Base-by-base conservation (phyloP, 53 echinoderm and acorn worm genomes). In the Stichopus horrens region DNA sequence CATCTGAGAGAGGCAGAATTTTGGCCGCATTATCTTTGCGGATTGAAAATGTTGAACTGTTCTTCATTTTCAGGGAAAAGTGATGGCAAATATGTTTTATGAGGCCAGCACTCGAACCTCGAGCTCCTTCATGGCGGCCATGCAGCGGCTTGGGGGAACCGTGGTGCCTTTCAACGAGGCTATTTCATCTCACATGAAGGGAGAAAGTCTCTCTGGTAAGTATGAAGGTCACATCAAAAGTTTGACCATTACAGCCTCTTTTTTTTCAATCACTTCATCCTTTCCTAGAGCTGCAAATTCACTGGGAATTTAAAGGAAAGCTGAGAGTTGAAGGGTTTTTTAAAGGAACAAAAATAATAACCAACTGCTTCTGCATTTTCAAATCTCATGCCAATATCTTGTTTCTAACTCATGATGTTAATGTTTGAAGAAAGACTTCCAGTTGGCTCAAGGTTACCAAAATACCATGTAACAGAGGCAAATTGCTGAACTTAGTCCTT, bases 21-120 rank as follows among this genome's bases (percentile, higher is more conserved):
- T 37, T 37, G 37, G 37, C 37, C 2, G 0, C 37, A 37, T 1
- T 37, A 37, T 0, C 37, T 2, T 37, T 37, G 37, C 2, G 37
- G 37, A 37, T 2, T 37, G 37, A 37, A 37, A 37, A 37, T 37
- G 37, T 37, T 37, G 2, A 0, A 37, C 37, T 37, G 37, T 37
- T 1, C 3, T 67, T 67, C 68, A 67, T 67, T 67, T 67, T 37
- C 56, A 97, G 97, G 97, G 97, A 21, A 95, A 98, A 76, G 94
- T 98, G 55, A 86, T 98, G 89, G 94, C 91, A 51, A 92, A 90
- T 56, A 98, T 98, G 98, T 98, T 98, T 90, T 98, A 98, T 65
- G 98, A 98, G 55, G 91, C 92, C 11, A 98, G 98, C 58, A 98
- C 98, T 0, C 79, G 98, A 18, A 98, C 98, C 7, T 58, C 90